phyloP scores from a whole-genome alignment of 2,113 vertebrate genomes.

The Atractosteus spatula region DNA sequence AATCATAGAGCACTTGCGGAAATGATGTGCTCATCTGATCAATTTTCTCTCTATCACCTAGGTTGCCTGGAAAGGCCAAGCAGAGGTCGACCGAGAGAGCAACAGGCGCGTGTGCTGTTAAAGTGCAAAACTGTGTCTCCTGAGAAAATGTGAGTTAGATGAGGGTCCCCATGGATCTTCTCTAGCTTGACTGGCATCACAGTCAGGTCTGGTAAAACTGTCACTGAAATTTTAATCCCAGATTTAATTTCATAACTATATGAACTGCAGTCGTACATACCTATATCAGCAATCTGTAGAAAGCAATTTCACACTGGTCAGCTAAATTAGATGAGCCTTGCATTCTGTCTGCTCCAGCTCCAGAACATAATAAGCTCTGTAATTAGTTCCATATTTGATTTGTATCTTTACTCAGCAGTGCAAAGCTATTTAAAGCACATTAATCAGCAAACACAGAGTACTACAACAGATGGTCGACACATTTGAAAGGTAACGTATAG shows the following conservation, averaged over 20 bases:
- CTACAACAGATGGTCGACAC: constrained; percentile 4
- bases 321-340: constrained; percentile 13
- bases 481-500: constrained; percentile 10
- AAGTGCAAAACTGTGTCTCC: too few relatives aligned
- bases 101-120: too few relatives aligned
- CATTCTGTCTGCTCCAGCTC: neutral
- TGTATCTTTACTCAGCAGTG: constrained; percentile 5
- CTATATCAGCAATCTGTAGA: neutral
- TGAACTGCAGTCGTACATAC: neutral
- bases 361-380: constrained; percentile 3
- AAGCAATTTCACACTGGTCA: neutral
- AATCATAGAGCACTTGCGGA: too few relatives aligned
- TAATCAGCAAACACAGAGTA: constrained; percentile 9
- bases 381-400: constrained; percentile 13
- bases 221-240: neutral
- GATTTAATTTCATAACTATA: neutral
- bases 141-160: too few relatives aligned
- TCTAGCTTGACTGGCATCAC: too few relatives aligned
- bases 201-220: too few relatives aligned
- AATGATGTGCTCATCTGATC: too few relatives aligned
- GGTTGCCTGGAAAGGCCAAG: too few relatives aligned
- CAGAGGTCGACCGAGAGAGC: too few relatives aligned
- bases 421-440: constrained; percentile 16
- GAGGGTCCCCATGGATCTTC: too few relatives aligned
- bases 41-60: too few relatives aligned